These are phyloP conservation scores for Melanostoma scalare DNA, from an alignment of 2,888 invertebrate species.

Conservation along the genomic window DNA sequence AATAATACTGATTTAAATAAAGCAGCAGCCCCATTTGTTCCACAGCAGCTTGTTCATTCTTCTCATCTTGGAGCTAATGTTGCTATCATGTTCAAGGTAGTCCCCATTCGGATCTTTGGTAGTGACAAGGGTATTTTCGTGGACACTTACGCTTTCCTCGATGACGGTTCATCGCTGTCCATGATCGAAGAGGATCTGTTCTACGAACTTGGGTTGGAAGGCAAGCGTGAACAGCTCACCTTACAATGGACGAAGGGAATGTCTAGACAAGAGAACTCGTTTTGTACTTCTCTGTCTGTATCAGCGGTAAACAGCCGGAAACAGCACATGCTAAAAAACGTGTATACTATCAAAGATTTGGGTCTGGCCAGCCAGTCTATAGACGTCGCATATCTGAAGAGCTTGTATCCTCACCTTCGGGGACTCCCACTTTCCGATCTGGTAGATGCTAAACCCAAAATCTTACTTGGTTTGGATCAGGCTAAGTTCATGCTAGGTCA, in stretches of 20 bases:
- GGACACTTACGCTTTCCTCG: constrained; percentile 11
- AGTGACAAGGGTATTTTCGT: background rate
- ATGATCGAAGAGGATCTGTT: constrained; percentile 26
- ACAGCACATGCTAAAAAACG: too few species aligned
- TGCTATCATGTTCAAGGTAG: background rate
- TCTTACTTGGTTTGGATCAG: too few species aligned
- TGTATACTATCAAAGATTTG: too few species aligned
- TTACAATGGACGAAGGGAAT: background rate
- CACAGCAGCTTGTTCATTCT: background rate
- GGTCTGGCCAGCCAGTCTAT: too few species aligned
- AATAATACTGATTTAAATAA: background rate
- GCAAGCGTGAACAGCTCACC: background rate
- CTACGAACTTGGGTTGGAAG: background rate
- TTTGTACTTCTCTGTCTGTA: too few species aligned
- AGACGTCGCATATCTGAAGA: background rate
- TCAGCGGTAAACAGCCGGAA: background rate
- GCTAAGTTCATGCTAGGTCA: too few species aligned
- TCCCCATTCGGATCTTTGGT: constrained; percentile 8
- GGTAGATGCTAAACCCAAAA: too few species aligned
- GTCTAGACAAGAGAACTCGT: too few species aligned
- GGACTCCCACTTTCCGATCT: too few species aligned
- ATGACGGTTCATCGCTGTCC: constrained; percentile 13
- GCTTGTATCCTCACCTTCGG: too few species aligned
- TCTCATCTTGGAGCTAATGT: background rate
- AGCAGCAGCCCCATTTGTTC: background rate